These are phyloP conservation scores for Thalassarche chlororhynchos DNA, from an alignment of 2,113 vertebrate genomes.

Conservation along the genomic window DNA sequence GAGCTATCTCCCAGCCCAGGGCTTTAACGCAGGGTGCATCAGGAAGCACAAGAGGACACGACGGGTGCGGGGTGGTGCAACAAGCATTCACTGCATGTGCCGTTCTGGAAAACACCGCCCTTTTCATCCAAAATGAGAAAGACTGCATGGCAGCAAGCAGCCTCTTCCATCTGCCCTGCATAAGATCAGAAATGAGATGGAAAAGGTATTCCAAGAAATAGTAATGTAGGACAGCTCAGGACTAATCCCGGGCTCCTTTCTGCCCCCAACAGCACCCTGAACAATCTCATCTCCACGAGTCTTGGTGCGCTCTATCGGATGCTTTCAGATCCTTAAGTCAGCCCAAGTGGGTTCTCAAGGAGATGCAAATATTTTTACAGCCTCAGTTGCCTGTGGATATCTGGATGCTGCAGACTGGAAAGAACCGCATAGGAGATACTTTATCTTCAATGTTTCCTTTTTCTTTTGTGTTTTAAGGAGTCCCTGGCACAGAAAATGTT, in stretches of 20 bases:
- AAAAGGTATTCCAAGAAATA: neutral
- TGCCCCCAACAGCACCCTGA: neutral
- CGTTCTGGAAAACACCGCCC: rapidly evolving
- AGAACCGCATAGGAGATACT: neutral
- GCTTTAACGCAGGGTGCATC: rapidly evolving
- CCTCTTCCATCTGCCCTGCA: neutral
- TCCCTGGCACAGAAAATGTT: neutral
- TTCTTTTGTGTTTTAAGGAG: neutral
- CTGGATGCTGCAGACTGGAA: neutral
- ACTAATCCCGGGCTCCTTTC: neutral
- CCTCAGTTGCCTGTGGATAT: neutral
- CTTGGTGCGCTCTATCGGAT: rapidly evolving
- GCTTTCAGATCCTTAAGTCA: neutral
- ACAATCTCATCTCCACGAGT: rapidly evolving
- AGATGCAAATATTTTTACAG: neutral
- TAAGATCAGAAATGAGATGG: neutral
- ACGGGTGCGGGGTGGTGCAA: neutral
- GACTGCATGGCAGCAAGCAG: neutral
- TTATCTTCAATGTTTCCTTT: neutral
- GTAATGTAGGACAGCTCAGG: neutral
- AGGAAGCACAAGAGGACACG: neutral
- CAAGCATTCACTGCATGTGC: rapidly evolving
- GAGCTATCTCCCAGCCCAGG: neutral
- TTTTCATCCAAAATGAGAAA: neutral
- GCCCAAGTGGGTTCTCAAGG: neutral